These are phyloP conservation scores for Papilio aristodemus DNA, from an alignment of 1,140 invertebrate species.

Conservation along the genomic window DNA sequence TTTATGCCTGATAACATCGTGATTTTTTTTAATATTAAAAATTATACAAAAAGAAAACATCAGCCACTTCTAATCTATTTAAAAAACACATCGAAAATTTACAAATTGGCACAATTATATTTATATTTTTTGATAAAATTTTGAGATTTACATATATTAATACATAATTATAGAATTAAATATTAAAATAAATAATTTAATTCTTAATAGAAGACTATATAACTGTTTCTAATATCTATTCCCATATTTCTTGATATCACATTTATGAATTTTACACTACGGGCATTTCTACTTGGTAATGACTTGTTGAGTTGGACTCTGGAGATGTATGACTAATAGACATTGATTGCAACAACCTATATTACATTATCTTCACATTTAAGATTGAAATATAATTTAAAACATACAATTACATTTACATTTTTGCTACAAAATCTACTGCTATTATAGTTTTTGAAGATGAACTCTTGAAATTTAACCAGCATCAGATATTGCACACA, in stretches of 20 bases:
- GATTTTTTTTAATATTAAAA: slow-evolving; percentile 44
- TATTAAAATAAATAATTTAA: slow-evolving; percentile 35
- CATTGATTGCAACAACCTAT: neutral
- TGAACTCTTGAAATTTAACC: neutral
- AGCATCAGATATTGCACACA: too few species aligned
- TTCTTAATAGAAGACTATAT: slow-evolving; percentile 20
- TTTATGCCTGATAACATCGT: slow-evolving; percentile 39
- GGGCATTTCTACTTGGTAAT: slow-evolving; percentile 36
- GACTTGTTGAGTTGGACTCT: slow-evolving; percentile 45
- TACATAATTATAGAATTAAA: slow-evolving; percentile 37
- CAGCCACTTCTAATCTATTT: slow-evolving; percentile 36
- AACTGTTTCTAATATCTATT: slow-evolving; percentile 30
- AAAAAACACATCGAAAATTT: slow-evolving; percentile 47
- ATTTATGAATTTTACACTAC: slow-evolving; percentile 51
- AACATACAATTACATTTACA: slow-evolving; percentile 35
- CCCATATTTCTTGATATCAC: slow-evolving; percentile 48
- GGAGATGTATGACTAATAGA: slow-evolving; percentile 7
- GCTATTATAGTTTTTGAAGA: neutral
- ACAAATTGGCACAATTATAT: slow-evolving; percentile 53
- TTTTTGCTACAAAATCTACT: slow-evolving; percentile 16
- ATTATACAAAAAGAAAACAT: slow-evolving; percentile 46
- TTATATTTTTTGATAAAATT: slow-evolving; percentile 36
- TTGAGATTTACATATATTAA: slow-evolving; percentile 33
- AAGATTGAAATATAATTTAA: neutral
- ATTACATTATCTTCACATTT: slow-evolving; percentile 27